Base-by-base conservation (phyloP, 2,797 vertebrate genomes). In the Sebastes umbrosus region DNA sequence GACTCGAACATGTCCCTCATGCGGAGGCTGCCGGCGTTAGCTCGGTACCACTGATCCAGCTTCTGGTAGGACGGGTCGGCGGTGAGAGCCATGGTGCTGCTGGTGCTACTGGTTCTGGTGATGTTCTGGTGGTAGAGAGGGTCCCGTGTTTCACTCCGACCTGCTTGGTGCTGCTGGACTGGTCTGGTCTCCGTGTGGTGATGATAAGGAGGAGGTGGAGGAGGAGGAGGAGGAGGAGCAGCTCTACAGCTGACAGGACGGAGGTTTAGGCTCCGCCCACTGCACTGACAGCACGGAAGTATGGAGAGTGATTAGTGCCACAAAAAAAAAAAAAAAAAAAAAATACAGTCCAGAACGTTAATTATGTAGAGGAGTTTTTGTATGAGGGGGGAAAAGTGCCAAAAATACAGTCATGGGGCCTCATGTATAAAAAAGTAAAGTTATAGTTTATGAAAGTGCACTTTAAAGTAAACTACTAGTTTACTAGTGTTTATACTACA, bases 1-100 rank as follows among this genome's bases (percentile, higher is more conserved):
- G 73, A 57, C 1, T 96, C 93, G 77, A 98, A 98, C 88, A 98
- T 94, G 62, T 90, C 79, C 88, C 97, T 94, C 92, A 98, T 94
- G 62, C 94, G 96, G 34, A 98, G 95, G 24, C 86, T 84, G 6
- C 91, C 67, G 20, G 79, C 88, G 31, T 97, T 89, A 3, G 82
- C 83, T 20, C 90, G 85, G 89, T 96, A 89, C 97, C 97, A 97
- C 12, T 96, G 90, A 82, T 90, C 34, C 68, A 98, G 96, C 81
- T 95, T 94, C 94, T 94, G 89, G 90, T 94, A 98, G 68, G 92
- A 92, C 1, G 96, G 92, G 39, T 97, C 92, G 67, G 67, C 92
- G 14, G 84, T 87, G 2, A 97, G 95, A 20, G 91, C 87, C 97
- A 97, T 97, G 69, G 55, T 43, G 1, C 27, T 13, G 43, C 13